phyloP scores from a whole-genome alignment of 2,797 vertebrate species.

The Paratrypauchen microcephalus region DNA sequence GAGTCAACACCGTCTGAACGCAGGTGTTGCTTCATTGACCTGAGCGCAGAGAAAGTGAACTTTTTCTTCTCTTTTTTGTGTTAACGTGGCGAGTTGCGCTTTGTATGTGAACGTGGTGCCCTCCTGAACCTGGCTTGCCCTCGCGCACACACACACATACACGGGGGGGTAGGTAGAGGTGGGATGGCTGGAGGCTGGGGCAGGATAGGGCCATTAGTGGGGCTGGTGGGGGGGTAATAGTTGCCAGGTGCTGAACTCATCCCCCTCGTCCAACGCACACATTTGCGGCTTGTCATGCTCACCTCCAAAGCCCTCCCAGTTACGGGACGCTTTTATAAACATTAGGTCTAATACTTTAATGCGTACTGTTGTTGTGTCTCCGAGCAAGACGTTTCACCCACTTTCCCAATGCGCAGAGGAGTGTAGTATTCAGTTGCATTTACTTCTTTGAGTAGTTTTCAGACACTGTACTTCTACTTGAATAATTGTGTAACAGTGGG shows the following conservation, averaged over 20 bases:
- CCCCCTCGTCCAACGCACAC: conserved; percentile 73
- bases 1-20: conserved; percentile 5
- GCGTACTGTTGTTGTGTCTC: conserved; percentile 44
- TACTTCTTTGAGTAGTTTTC: too few species aligned
- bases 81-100: conserved; percentile 63
- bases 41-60: not conserved
- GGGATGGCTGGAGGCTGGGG: conserved; percentile 79
- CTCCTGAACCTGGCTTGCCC: conserved; percentile 79
- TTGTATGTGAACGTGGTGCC: conserved; percentile 80
- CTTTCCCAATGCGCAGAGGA: not conserved
- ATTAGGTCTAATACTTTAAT: conserved; percentile 84
- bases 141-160: conserved; percentile 44
- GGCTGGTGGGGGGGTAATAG: conserved; percentile 77
- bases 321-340: conserved; percentile 82
- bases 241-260: conserved; percentile 81
- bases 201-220: conserved; percentile 81
- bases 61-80: not conserved
- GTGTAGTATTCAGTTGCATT: too few species aligned
- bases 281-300: conserved; percentile 58
- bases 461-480: too few species aligned
- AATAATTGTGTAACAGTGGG: too few species aligned
- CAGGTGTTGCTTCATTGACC: conserved; percentile 13
- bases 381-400: not conserved
- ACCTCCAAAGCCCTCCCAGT: conserved; percentile 65
- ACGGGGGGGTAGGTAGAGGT: conserved; percentile 68